Evolutionary conservation across 2,888 invertebrate species (phyloP).

Genomic region (Habroteleia sp.): DNA sequence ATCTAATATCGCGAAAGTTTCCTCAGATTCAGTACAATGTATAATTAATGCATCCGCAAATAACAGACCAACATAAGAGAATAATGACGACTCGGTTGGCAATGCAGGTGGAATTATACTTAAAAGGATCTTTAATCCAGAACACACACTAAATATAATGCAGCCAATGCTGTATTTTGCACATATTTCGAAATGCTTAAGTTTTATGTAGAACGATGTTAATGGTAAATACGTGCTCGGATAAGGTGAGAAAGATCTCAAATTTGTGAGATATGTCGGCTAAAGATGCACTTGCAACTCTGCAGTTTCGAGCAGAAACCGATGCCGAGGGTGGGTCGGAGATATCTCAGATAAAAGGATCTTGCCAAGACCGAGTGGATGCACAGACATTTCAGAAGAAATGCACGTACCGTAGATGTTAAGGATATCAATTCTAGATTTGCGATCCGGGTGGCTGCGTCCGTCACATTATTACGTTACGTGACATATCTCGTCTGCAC

Average conservation of each 20-base stretch:
- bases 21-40: too few species aligned
- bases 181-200: slow-evolving; percentile 33
- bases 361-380: slow-evolving; percentile 51
- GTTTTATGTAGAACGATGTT: slow-evolving; percentile 34
- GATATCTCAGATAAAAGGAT: slow-evolving; percentile 57
- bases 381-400: slow-evolving; percentile 47
- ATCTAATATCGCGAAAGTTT: too few species aligned
- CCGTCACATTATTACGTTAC: slow-evolving; percentile 54
- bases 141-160: neutral
- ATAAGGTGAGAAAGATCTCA: slow-evolving; percentile 50
- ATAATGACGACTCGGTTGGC: too few species aligned
- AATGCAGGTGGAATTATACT: neutral
- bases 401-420: slow-evolving; percentile 55
- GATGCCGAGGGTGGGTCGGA: slow-evolving; percentile 45
- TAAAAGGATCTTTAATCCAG: neutral
- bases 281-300: slow-evolving; percentile 74
- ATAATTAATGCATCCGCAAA: too few species aligned
- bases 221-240: slow-evolving; percentile 57
- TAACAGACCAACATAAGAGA: too few species aligned
- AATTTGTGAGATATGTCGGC: slow-evolving; percentile 66
- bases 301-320: slow-evolving; percentile 69
- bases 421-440: slow-evolving; percentile 56
- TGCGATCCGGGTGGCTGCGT: slow-evolving; percentile 41
- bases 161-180: slow-evolving; percentile 19
- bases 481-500: slow-evolving; percentile 47